Percentiles rank a stretch among this genome's conserved stretches.
These are phyloP conservation scores for Holacanthus passer DNA, from an alignment of 2,113 vertebrate genomes.

Conservation along the genomic window DNA sequence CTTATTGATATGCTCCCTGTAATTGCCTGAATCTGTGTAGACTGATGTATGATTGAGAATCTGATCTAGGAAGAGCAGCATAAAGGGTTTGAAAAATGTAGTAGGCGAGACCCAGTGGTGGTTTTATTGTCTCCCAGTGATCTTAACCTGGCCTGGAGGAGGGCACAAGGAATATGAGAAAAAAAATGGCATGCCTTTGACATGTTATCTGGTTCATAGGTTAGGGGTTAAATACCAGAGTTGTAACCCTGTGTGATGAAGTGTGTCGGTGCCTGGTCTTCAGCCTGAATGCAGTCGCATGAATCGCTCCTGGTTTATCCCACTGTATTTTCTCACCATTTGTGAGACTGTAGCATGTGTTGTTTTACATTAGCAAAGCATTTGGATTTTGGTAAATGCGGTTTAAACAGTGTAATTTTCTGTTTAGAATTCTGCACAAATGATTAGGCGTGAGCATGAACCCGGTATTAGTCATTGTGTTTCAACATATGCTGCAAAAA, in stretches of 20 bases:
- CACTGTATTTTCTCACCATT: neutral
- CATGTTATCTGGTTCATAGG: slow-evolving; percentile 8
- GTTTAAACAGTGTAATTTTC: neutral
- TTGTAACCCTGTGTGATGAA: slow-evolving; percentile 1
- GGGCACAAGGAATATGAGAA: neutral
- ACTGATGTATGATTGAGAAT: slow-evolving; percentile 13
- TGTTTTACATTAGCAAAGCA: neutral
- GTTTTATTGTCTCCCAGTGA: neutral
- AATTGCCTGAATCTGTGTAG: neutral
- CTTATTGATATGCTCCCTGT: neutral
- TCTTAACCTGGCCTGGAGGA: neutral
- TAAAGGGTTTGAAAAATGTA: neutral
- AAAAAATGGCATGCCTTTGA: neutral
- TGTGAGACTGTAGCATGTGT: neutral
- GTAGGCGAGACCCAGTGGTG: neutral
- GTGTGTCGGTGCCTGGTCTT: neutral
- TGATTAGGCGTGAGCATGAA: neutral
- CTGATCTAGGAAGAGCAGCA: neutral
- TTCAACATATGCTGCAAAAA: neutral
- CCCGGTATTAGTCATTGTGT: neutral
- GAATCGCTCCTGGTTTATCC: neutral
- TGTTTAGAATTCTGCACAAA: neutral
- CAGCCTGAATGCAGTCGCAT: slow-evolving; percentile 1
- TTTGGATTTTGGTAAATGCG: slow-evolving; percentile 6
- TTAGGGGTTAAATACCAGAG: slow-evolving; percentile 19